Percentiles rank a stretch among this genome's conserved stretches.
Evolutionary conservation across 1,140 invertebrate species (phyloP).

Genomic region (Brachionus rotundiformis): DNA sequence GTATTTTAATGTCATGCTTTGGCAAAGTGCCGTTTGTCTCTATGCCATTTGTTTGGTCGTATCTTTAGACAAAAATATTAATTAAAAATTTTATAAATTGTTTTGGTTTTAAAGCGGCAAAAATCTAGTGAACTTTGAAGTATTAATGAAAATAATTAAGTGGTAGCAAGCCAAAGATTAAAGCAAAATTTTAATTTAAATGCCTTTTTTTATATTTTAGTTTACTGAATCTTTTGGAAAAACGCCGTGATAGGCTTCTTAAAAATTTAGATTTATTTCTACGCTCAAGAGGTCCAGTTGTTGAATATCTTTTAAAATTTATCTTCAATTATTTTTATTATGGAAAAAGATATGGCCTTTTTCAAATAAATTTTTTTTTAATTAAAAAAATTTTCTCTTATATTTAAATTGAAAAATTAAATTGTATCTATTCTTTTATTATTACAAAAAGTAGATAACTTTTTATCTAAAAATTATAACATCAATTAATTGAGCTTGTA

Average conservation of each 20-base stretch:
- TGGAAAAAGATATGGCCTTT: no score
- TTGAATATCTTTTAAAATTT: neutral
- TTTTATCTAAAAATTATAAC: no score
- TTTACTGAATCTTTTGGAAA: conserved; percentile 11
- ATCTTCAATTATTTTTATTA: neutral
- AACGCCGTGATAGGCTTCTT: neutral
- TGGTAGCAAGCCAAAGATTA: neutral
- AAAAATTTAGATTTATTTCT: neutral
- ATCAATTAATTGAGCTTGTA: no score
- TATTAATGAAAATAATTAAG: neutral
- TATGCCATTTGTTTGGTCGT: neutral
- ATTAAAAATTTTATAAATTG: no score
- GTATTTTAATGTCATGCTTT: neutral
- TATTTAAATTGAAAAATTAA: no score
- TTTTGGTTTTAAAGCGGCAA: no score
- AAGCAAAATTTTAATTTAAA: neutral
- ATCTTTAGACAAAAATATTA: neutral
- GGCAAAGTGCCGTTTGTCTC: neutral
- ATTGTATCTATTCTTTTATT: no score
- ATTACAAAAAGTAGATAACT: no score
- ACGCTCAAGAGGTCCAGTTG: neutral
- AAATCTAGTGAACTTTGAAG: neutral
- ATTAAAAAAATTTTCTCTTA: no score
- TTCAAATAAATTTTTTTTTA: no score
- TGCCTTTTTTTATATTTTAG: conserved; percentile 24